Percentiles rank a stretch among this genome's conserved stretches.
Conservation (phyloP, 2,888 invertebrate genomes). For the Platycheirus albimanus region DNA sequence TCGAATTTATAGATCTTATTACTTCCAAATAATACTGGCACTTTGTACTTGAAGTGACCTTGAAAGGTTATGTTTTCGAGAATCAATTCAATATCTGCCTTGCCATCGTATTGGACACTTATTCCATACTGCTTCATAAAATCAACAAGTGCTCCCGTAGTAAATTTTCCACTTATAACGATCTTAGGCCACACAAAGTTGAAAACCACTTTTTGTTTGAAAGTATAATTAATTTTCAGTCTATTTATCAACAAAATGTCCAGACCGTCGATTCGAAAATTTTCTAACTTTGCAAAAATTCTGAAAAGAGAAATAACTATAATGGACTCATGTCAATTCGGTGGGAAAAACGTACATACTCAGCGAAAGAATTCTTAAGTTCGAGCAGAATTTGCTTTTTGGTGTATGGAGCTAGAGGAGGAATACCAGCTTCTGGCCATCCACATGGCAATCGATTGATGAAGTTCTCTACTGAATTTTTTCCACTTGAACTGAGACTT, state of each 20-base stretch:
- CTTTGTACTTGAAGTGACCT: slow-evolving; percentile 80
- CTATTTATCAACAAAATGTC: slow-evolving; percentile 78
- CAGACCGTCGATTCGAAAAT: slow-evolving; percentile 77
- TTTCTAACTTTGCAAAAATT: slow-evolving; percentile 5
- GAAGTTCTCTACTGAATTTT: slow-evolving; percentile 76
- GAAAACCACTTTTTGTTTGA: slow-evolving; percentile 78
- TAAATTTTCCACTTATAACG: slow-evolving; percentile 76
- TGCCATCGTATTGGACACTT: slow-evolving; percentile 77
- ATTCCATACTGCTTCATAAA: slow-evolving; percentile 77
- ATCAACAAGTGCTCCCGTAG: slow-evolving; percentile 77
- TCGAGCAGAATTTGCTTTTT: slow-evolving; percentile 78
- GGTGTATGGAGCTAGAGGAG: slow-evolving; percentile 80
- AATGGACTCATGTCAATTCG: background rate
- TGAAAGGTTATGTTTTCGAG: slow-evolving; percentile 77
- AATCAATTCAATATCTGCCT: slow-evolving; percentile 77
- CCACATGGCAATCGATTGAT: slow-evolving; percentile 79
- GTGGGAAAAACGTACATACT: slow-evolving; percentile 78
- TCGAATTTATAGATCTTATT: slow-evolving; percentile 80
- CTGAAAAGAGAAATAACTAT: background rate
- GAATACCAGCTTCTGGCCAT: slow-evolving; percentile 79
- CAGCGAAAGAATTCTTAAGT: slow-evolving; percentile 75
- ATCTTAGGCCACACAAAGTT: slow-evolving; percentile 77
- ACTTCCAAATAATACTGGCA: slow-evolving; percentile 79
- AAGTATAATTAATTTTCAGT: slow-evolving; percentile 78
- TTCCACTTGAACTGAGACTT: slow-evolving; percentile 42